Evolutionary conservation across 2,888 invertebrate genomes (phyloP), one percentile per base, ranked within the genome.

Genomic region (Caenorhabditis japonica): DNA sequence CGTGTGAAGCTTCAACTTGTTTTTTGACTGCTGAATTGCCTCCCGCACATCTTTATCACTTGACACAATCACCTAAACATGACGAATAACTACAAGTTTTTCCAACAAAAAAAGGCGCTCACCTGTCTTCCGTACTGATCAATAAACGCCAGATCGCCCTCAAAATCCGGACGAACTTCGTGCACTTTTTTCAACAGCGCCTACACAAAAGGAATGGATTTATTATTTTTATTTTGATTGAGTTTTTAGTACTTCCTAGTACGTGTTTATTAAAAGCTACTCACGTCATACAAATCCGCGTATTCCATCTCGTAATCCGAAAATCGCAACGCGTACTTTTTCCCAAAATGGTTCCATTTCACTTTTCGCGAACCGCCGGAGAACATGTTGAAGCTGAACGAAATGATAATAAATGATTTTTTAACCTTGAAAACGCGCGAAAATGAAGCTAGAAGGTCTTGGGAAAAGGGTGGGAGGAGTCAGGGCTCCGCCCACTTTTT

Each of bases 291-390:
- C 33, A 84, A 69, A 70, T 85, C 84, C 5, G 78, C 80, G 60
- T 79, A 82, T 51, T 85, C 84, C 77, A 85, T 76, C 46, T 85
- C 85, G 30, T 85, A 83, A 56, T 85, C 83, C 36, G 79, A 79
- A 61, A 85, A 80, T 25, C 79, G 49, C 23, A 85, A 55, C 10
- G 68, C 70, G 58, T 83, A 80, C 76, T 85, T 85, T 75, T 84
- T 85, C 7, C 85, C 85, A 49, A 85, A 86, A 64, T 85, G 85
- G 51, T 84, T 82, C 85, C 85, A 85, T 49, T 79, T 81, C 38
- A 85, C 76, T 60, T 82, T 84, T 23, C 75, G 69, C 30, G 30
- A 30, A 13, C 81, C 84, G 15, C 82, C 85, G 52, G 82, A 81
- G 75, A 85, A 85, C 73, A 85, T 75, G 62, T 82, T 80, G 77